These are phyloP conservation scores for Pterocles orientalis DNA, from an alignment of 2,113 vertebrate genomes.

Conservation along the genomic window DNA sequence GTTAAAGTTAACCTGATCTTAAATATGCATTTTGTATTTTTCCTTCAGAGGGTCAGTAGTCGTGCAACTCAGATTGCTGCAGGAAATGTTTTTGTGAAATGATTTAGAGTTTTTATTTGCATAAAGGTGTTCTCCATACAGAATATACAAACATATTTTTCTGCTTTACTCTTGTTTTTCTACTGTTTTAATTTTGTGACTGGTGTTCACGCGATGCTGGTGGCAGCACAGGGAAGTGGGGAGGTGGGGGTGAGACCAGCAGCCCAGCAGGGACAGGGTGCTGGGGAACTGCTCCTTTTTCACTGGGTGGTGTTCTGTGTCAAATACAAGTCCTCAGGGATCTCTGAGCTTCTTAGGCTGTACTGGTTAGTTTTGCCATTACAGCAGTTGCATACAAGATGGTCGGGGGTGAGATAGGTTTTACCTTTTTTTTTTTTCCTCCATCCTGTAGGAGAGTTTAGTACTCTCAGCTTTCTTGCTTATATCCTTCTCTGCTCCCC, in stretches of 20 bases:
- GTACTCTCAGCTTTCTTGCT: background rate
- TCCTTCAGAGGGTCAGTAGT: background rate
- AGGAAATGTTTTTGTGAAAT: background rate
- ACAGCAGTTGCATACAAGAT: background rate
- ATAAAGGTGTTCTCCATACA: background rate
- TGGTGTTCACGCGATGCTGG: background rate
- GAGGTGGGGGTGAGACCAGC: background rate
- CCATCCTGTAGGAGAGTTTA: background rate
- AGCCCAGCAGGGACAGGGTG: accelerated
- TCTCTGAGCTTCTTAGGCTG: background rate
- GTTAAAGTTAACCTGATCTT: background rate
- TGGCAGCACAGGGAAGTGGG: background rate
- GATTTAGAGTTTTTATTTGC: background rate
- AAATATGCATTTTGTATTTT: background rate
- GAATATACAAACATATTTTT: background rate
- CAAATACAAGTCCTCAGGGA: background rate
- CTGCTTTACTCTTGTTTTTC: background rate
- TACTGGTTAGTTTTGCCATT: background rate
- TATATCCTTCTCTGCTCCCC: background rate
- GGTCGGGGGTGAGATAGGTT: background rate
- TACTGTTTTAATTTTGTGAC: background rate
- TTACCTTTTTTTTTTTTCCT: background rate
- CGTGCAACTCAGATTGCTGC: background rate
- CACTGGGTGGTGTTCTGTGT: background rate
- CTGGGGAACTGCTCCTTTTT: background rate